These are phyloP conservation scores for Diplolepis rosae DNA, from an alignment of 2,888 invertebrate genomes.

Conservation along the genomic window DNA sequence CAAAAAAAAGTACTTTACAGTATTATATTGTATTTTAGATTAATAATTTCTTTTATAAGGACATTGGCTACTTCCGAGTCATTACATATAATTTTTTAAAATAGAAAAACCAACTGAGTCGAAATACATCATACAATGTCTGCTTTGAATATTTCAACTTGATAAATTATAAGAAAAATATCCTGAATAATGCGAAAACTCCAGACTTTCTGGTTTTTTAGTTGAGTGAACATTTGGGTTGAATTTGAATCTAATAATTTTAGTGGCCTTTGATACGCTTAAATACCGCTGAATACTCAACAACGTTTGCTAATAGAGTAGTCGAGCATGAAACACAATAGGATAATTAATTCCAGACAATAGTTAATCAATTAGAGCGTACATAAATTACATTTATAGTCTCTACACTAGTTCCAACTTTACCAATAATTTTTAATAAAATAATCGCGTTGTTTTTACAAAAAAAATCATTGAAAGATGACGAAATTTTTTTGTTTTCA, in stretches of 20 bases:
- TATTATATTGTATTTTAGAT: no score
- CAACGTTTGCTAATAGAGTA: slow-evolving; percentile 29
- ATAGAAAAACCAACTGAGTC: no score
- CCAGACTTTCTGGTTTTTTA: slow-evolving; percentile 26
- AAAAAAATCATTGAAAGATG: no score
- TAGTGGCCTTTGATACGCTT: neutral
- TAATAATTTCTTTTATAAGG: no score
- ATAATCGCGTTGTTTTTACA: neutral
- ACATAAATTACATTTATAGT: slow-evolving; percentile 10
- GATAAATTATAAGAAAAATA: no score
- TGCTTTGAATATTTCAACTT: no score
- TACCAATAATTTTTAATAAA: neutral
- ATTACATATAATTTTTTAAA: no score
- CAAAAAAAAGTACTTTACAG: no score
- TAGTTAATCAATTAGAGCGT: slow-evolving; percentile 20
- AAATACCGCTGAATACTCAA: slow-evolving; percentile 18
- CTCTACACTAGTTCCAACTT: slow-evolving; percentile 1
- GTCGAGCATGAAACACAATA: slow-evolving; percentile 12
- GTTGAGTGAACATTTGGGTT: slow-evolving; percentile 7
- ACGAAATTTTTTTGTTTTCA: no score
- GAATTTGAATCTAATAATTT: slow-evolving; percentile 6
- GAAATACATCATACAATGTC: no score
- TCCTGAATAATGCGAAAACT: neutral
- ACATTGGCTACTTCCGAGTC: no score
- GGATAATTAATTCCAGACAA: slow-evolving; percentile 4